Evolutionary conservation across 2,888 invertebrate genomes (phyloP).

Genomic region (Strigamia maritima): DNA sequence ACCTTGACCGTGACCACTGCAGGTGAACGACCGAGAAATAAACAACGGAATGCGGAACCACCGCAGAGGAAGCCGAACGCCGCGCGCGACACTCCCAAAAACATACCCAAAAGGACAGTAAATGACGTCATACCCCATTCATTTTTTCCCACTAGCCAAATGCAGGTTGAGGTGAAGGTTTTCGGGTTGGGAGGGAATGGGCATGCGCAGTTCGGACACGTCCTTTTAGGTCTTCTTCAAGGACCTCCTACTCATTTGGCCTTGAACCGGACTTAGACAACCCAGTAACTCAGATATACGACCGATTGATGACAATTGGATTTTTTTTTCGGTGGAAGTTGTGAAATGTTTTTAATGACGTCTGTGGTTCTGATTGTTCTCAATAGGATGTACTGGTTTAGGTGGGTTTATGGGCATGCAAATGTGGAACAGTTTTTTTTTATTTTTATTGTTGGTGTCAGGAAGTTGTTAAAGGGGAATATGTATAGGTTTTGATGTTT

Average conservation of each 20-base stretch:
- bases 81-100: not conserved
- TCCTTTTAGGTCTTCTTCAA: not conserved
- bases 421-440: not conserved
- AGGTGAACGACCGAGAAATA: slow-evolving; percentile 8
- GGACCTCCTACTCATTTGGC: slow-evolving; percentile 9
- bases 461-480: no score
- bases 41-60: slow-evolving; percentile 5
- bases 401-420: not conserved
- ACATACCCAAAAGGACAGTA: not conserved
- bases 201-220: not conserved
- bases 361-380: not conserved
- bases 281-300: not conserved
- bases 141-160: not conserved
- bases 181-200: not conserved
- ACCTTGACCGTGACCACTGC: slow-evolving; percentile 18
- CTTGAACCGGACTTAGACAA: slow-evolving; percentile 21
- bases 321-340: not conserved
- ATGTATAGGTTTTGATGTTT: no score
- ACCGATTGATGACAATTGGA: not conserved
- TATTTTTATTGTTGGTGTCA: no score
- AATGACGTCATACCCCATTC: not conserved
- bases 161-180: not conserved
- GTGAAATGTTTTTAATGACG: not conserved
- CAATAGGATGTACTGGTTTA: not conserved
- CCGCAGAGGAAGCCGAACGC: not conserved